A percentile compares a stretch with the other conserved stretches of the same genome.
phyloP scores from a whole-genome alignment of 1,140 invertebrate genomes.

The Pseudomyrmex concolor region DNA sequence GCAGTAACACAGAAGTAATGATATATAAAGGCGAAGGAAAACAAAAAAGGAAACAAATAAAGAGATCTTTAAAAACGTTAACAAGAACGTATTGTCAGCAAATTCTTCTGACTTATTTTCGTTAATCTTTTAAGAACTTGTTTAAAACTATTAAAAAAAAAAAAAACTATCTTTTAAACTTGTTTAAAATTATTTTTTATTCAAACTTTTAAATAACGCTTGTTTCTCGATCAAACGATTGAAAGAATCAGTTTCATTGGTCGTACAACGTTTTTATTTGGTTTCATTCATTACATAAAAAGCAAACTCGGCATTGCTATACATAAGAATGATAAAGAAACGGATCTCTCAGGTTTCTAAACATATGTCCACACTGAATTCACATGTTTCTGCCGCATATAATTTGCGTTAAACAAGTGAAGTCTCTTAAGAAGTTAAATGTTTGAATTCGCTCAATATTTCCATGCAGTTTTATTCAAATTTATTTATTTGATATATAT shows the following conservation, averaged over 20 bases:
- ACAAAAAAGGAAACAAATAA: slow-evolving; percentile 24
- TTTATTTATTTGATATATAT: neutral
- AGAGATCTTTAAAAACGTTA: slow-evolving; percentile 24
- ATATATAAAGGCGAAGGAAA: slow-evolving; percentile 26
- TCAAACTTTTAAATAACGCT: too few relatives aligned
- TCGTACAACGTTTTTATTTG: slow-evolving; percentile 24
- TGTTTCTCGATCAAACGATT: neutral
- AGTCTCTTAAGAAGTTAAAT: neutral
- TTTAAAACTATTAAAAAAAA: too few relatives aligned
- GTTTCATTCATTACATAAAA: slow-evolving; percentile 27
- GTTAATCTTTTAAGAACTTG: too few relatives aligned
- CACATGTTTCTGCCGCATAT: neutral
- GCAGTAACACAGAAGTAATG: slow-evolving; percentile 10
- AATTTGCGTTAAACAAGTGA: neutral
- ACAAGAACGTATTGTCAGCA: neutral
- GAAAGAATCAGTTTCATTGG: neutral
- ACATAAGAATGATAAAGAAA: slow-evolving; percentile 13
- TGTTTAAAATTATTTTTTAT: too few relatives aligned
- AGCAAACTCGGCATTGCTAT: slow-evolving; percentile 12
- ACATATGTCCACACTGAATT: neutral
- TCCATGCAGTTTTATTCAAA: neutral
- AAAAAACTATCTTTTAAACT: too few relatives aligned
- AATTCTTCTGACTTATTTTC: neutral
- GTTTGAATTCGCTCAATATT: too few relatives aligned
- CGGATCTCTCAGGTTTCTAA: neutral